Percentiles rank a stretch among this genome's conserved stretches.
These are phyloP conservation scores for Acanthopleura granulata DNA, from an alignment of 2,888 invertebrate genomes.

Conservation along the genomic window DNA sequence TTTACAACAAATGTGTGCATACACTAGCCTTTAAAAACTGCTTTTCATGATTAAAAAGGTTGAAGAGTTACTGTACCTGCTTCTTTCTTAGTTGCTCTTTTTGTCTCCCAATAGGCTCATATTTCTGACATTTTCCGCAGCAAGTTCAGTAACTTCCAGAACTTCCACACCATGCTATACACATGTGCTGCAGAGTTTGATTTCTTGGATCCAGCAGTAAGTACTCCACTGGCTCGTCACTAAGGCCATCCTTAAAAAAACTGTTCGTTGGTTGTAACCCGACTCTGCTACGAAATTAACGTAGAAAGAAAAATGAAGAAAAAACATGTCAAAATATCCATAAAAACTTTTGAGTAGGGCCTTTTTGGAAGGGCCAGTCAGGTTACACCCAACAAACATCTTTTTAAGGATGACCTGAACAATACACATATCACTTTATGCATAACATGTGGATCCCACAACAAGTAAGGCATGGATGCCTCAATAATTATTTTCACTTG, in stretches of 20 bases:
- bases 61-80: no score
- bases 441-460: background rate
- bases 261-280: background rate
- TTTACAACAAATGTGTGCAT: no score
- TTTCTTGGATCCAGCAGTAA: conserved; percentile 74
- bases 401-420: no score
- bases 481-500: background rate
- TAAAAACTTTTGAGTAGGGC: no score
- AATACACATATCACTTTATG: no score
- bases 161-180: conserved; percentile 83
- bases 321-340: no score
- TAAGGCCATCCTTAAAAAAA: background rate
- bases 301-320: no score
- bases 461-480: background rate
- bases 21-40: no score
- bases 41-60: no score
- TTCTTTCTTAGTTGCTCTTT: background rate
- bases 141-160: conserved; percentile 78
- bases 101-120: conserved; percentile 73
- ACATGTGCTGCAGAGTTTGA: conserved; percentile 84
- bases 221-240: background rate
- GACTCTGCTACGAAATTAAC: no score
- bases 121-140: conserved; percentile 80
- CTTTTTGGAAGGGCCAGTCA: no score
- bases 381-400: no score